phyloP scores from a whole-genome alignment of 2,888 invertebrate genomes.

The Spodoptera picta region DNA sequence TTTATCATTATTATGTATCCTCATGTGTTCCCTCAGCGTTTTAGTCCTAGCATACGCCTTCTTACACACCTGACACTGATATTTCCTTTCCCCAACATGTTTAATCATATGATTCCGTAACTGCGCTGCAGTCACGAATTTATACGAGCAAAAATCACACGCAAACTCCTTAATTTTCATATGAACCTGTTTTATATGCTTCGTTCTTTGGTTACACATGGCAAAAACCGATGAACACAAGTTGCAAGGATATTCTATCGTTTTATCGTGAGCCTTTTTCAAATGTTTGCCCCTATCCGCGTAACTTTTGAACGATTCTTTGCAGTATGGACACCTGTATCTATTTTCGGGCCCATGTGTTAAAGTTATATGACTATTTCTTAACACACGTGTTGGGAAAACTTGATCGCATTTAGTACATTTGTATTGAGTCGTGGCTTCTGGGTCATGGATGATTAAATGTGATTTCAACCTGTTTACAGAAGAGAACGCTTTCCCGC shows the following conservation, averaged over 20 bases:
- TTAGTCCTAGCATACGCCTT: constrained; percentile 77
- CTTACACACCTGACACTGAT: constrained; percentile 81
- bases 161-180: constrained; percentile 71
- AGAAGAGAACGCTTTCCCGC: constrained; percentile 78
- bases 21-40: constrained; percentile 77
- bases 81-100: constrained; percentile 72
- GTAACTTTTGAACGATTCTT: constrained; percentile 76
- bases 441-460: constrained; percentile 67
- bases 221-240: constrained; percentile 77
- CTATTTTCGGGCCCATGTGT: constrained; percentile 68
- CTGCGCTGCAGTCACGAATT: constrained; percentile 72
- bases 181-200: constrained; percentile 78
- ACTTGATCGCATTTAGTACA: constrained; percentile 74
- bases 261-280: constrained; percentile 69
- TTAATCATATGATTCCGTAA: constrained; percentile 76
- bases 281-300: constrained; percentile 72
- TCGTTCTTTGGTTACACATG: constrained; percentile 75
- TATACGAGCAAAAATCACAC: constrained; percentile 72
- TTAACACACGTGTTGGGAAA: constrained; percentile 67
- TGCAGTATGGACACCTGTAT: constrained; percentile 74
- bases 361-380: constrained; percentile 68
- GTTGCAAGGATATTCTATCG: constrained; percentile 77
- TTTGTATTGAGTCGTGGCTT: constrained; percentile 58
- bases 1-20: constrained; percentile 81
- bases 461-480: constrained; percentile 74